phyloP scores from a whole-genome alignment of 2,113 vertebrate species.

The Ornithorhynchus anatinus region DNA sequence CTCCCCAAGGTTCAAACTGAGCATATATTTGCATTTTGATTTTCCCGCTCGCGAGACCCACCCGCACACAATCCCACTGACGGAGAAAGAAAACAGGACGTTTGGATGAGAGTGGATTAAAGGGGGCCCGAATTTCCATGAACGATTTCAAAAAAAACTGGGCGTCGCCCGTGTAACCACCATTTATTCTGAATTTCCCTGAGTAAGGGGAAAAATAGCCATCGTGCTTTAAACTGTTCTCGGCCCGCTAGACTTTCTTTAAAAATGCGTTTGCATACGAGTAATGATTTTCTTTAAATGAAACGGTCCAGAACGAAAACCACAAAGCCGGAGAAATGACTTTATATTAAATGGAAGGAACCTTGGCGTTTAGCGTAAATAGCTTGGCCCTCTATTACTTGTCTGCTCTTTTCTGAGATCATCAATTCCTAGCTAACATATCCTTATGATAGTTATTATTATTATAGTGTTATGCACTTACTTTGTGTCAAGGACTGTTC shows the following conservation, averaged over 20 bases:
- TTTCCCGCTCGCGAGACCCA: constrained; percentile 20
- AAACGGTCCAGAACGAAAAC: neutral
- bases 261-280: neutral
- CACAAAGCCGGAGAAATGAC: neutral
- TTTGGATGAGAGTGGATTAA: constrained; percentile 46
- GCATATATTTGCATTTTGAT: constrained; percentile 5
- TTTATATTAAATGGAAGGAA: neutral
- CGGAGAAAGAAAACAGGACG: constrained; percentile 18
- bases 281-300: constrained; percentile 2
- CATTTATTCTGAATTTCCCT: constrained; percentile 41
- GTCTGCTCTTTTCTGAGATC: too few relatives aligned
- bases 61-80: constrained; percentile 10
- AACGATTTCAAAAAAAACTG: constrained; percentile 34
- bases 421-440: too few relatives aligned
- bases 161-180: constrained; percentile 18
- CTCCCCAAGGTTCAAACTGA: neutral
- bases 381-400: too few relatives aligned
- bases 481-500: too few relatives aligned
- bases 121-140: constrained; percentile 47
- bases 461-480: too few relatives aligned
- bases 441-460: too few relatives aligned
- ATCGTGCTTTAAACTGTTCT: neutral
- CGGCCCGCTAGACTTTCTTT: constrained; percentile 32
- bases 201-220: constrained; percentile 43
- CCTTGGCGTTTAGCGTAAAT: too few relatives aligned